A percentile compares a stretch with the other conserved stretches of the same genome.
These are phyloP conservation scores for Poeciliopsis gracilis DNA, from an alignment of 2,797 vertebrate genomes.

Conservation along the genomic window DNA sequence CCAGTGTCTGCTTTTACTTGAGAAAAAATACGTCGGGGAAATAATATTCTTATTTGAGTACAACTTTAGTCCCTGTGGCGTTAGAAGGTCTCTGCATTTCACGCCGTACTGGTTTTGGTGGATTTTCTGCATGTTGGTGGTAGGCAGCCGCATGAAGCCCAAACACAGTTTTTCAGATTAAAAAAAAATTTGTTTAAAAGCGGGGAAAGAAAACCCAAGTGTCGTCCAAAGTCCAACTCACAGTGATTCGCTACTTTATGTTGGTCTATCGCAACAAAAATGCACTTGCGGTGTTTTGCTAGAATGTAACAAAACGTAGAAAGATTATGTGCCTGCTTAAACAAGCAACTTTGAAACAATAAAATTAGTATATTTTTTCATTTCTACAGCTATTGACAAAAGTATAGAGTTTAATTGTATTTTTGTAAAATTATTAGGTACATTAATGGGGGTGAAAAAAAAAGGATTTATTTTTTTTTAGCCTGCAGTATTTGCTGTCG, in stretches of 20 bases:
- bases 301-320: neutral
- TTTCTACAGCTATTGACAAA: neutral
- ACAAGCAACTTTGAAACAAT: neutral
- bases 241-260: neutral
- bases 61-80: too few species aligned
- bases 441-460: too few species aligned
- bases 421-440: neutral
- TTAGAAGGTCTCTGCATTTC: neutral
- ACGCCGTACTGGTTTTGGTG: neutral
- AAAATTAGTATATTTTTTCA: neutral
- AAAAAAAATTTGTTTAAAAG: neutral
- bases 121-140: neutral
- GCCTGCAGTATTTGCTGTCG: neutral
- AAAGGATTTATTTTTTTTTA: neutral
- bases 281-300: neutral
- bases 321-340: neutral
- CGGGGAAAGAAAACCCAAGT: neutral
- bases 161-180: neutral
- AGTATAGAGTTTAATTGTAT: neutral
- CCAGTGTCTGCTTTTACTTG: too few species aligned
- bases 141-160: neutral
- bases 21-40: too few species aligned
- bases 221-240: neutral
- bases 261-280: neutral
- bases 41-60: too few species aligned